Evolutionary conservation across 2,797 vertebrate genomes (phyloP).

Genomic region (Lutjanus argentimaculatus): DNA sequence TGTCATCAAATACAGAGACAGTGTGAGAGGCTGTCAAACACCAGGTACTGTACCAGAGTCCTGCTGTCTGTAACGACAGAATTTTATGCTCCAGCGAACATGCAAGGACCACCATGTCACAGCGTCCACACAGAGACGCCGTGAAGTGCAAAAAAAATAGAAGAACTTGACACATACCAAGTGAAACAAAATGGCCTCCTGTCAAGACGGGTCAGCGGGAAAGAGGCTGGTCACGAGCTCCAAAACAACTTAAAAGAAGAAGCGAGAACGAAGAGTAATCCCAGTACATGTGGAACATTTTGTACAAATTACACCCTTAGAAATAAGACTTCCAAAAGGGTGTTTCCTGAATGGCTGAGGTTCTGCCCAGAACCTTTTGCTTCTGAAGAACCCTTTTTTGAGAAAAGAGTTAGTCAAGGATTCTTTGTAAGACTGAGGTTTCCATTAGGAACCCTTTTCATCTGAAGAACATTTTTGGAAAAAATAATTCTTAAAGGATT

Average conservation of each 20-base stretch:
- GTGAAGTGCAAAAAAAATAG: conserved; percentile 20
- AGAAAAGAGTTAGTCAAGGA: too few relatives aligned
- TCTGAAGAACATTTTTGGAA: too few relatives aligned
- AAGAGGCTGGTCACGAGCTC: conserved; percentile 6
- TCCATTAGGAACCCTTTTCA: too few relatives aligned
- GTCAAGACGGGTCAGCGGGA: conserved; percentile 65
- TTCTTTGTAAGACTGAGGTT: too few relatives aligned
- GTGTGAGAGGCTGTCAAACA: conserved; percentile 72
- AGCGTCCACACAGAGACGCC: conserved; percentile 29
- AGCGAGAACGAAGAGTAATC: too few relatives aligned
- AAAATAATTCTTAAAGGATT: too few relatives aligned
- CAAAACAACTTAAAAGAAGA: too few relatives aligned
- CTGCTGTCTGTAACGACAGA: conserved; percentile 67
- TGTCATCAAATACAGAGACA: conserved; percentile 63
- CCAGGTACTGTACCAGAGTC: conserved; percentile 67
- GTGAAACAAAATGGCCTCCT: conserved; percentile 75
- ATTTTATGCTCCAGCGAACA: conserved; percentile 64
- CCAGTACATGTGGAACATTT: background rate
- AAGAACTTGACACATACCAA: conserved; percentile 61
- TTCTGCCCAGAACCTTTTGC: too few relatives aligned
- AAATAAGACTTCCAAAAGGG: too few relatives aligned
- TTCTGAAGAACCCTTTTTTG: too few relatives aligned
- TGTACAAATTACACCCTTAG: conserved; percentile 1
- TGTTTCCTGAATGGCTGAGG: too few relatives aligned
- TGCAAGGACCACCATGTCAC: conserved; percentile 65